phyloP scores from a whole-genome alignment of 2,113 vertebrate species.

The Elgaria multicarinata region DNA sequence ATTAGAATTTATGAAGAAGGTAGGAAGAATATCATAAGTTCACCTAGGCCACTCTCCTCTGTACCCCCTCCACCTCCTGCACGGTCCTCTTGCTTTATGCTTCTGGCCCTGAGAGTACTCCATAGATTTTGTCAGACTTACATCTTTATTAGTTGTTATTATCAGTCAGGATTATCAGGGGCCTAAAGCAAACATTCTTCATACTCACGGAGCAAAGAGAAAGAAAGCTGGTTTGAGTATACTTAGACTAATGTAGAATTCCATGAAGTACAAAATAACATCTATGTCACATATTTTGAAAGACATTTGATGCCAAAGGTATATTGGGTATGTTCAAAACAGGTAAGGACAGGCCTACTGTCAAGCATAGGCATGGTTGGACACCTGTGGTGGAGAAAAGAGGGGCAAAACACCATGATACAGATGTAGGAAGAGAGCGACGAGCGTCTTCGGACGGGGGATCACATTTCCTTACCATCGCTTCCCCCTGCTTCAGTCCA shows the following conservation, averaged over 20 bases:
- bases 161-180: constrained; percentile 4
- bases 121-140: background rate
- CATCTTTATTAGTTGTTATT: background rate
- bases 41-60: background rate
- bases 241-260: background rate
- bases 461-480: too few species aligned
- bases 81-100: background rate
- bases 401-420: too few species aligned
- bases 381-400: too few species aligned
- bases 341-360: background rate
- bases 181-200: constrained; percentile 12
- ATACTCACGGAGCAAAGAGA: background rate
- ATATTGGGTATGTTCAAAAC: too few species aligned
- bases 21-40: too few species aligned
- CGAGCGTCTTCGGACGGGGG: too few species aligned
- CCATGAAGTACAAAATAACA: background rate
- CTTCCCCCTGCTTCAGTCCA: too few species aligned
- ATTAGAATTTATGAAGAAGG: background rate
- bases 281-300: constrained; percentile 47
- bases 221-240: constrained; percentile 36
- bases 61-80: background rate
- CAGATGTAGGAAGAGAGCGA: too few species aligned
- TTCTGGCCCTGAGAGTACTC: background rate
- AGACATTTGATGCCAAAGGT: constrained; percentile 40
- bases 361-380: too few species aligned